Evolutionary conservation across 2,797 vertebrate species (phyloP).

Genomic region (Semaprochilodus insignis): DNA sequence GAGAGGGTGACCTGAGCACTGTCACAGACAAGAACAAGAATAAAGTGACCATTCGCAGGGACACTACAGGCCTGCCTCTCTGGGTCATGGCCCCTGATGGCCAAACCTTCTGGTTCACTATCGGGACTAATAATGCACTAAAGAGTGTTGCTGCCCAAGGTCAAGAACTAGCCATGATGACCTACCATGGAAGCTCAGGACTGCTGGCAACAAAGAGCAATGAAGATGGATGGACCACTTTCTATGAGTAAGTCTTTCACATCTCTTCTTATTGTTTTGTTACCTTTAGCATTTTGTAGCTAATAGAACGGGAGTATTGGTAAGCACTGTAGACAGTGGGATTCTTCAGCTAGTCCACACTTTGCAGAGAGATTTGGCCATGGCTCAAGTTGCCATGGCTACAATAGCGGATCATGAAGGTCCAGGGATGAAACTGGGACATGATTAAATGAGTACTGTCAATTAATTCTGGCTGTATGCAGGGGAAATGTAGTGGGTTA

Average conservation of each 20-base stretch:
- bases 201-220: slow-evolving; percentile 96
- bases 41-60: slow-evolving; percentile 86
- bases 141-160: slow-evolving; percentile 92
- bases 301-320: not conserved
- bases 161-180: slow-evolving; percentile 93
- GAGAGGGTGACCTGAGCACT: slow-evolving; percentile 86
- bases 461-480: slow-evolving; percentile 25
- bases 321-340: not conserved
- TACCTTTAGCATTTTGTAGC: not conserved
- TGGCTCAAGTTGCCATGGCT: slow-evolving; percentile 45
- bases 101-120: slow-evolving; percentile 97
- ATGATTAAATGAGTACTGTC: slow-evolving; percentile 32
- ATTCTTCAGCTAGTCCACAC: slow-evolving; percentile 17
- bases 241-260: slow-evolving; percentile 91
- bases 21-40: slow-evolving; percentile 96
- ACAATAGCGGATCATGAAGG: slow-evolving; percentile 42
- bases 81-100: slow-evolving; percentile 94
- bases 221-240: slow-evolving; percentile 97
- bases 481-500: slow-evolving; percentile 4
- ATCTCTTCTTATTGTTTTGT: not conserved
- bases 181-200: slow-evolving; percentile 94
- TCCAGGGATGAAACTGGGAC: slow-evolving; percentile 34
- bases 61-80: slow-evolving; percentile 93
- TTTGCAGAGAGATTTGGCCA: slow-evolving; percentile 32
- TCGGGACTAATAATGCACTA: slow-evolving; percentile 94